Evolutionary conservation across 1,140 invertebrate genomes (phyloP).

Genomic region (Galendromus occidentalis): DNA sequence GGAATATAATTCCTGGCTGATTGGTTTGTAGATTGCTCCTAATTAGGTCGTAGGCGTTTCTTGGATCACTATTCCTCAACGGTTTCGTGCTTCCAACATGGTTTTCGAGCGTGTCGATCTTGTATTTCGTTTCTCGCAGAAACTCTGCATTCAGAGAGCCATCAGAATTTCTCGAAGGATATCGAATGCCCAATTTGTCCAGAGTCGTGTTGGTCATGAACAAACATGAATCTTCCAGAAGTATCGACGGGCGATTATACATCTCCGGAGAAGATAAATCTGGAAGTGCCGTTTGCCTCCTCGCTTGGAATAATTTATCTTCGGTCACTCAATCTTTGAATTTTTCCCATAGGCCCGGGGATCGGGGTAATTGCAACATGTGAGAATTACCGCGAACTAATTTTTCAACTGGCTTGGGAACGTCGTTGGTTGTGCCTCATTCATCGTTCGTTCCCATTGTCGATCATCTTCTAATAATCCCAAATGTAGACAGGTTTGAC

Average conservation of each 20-base stretch:
- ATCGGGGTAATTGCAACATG: conserved; percentile 23
- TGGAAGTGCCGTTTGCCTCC: background rate
- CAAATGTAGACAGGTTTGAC: conserved; percentile 26
- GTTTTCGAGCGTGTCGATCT: background rate
- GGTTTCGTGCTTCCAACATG: background rate
- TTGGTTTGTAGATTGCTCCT: conserved; percentile 19
- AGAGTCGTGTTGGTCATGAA: background rate
- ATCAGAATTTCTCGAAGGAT: background rate
- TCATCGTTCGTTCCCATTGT: conserved; percentile 26
- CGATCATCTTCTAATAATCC: conserved; percentile 25
- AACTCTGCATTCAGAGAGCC: background rate
- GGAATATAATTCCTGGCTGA: conserved; percentile 18
- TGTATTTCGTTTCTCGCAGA: background rate
- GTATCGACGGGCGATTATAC: conserved; percentile 13
- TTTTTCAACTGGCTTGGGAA: conserved; percentile 21
- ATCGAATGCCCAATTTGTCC: background rate
- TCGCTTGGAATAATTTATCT: background rate
- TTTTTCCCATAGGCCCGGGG: conserved; percentile 17
- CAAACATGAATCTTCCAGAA: conserved; percentile 13
- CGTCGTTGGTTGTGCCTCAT: conserved; percentile 26
- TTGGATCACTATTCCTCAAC: conserved; percentile 7
- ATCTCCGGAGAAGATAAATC: conserved; percentile 4
- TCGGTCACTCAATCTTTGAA: conserved; percentile 15
- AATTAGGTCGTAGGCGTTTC: conserved; percentile 17
- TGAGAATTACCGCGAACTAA: conserved; percentile 27